These are phyloP conservation scores for Macrobrachium rosenbergii DNA, from an alignment of 1,140 invertebrate species.

Conservation along the genomic window DNA sequence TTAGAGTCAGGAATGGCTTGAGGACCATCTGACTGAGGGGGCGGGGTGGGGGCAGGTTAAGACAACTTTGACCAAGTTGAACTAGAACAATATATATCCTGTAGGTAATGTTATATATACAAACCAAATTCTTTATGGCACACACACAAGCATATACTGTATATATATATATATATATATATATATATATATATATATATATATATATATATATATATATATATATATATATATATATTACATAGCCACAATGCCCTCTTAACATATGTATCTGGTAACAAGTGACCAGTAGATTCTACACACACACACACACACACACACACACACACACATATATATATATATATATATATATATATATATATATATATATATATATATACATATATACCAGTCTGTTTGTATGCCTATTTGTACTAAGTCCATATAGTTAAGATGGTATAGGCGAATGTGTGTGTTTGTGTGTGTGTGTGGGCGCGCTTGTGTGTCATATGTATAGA, in stretches of 20 bases:
- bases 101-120: no score
- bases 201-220: neutral
- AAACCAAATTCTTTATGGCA: no score
- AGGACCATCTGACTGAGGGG: no score
- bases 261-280: no score
- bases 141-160: no score
- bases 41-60: no score
- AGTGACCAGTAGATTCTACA: no score
- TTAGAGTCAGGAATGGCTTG: no score
- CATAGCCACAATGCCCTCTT: no score
- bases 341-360: constrained; percentile 14
- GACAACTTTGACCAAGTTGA: no score
- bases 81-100: no score
- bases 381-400: neutral
- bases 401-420: neutral
- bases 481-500: neutral
- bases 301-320: neutral
- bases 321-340: neutral
- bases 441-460: no score
- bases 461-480: neutral
- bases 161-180: constrained; percentile 9
- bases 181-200: constrained; percentile 12
- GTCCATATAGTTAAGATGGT: neutral
- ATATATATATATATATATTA: constrained; percentile 13
- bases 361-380: constrained; percentile 12